Conservation (phyloP, 2,797 vertebrate genomes). For the Falco naumanni region DNA sequence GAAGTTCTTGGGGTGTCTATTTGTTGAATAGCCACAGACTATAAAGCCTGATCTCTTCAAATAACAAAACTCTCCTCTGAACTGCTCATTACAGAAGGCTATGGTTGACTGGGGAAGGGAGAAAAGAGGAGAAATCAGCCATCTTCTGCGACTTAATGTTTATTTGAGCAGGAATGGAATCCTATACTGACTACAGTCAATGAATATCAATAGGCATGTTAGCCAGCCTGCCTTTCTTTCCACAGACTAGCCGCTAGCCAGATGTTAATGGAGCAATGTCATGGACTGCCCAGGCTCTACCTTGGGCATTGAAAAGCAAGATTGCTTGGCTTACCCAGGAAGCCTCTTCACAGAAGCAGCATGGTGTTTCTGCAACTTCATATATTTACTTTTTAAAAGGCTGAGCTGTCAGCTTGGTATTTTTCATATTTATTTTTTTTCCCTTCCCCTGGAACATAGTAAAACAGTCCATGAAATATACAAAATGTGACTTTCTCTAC, state of each 20-base stretch:
- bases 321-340: background rate
- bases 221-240: background rate
- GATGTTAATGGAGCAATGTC: background rate
- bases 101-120: background rate
- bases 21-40: background rate
- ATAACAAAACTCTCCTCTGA: background rate
- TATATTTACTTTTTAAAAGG: background rate
- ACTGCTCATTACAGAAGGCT: background rate
- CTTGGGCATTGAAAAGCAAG: background rate
- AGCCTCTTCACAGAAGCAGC: background rate
- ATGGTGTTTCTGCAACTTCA: background rate
- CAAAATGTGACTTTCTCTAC: background rate
- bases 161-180: background rate
- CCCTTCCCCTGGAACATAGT: accelerated
- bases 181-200: accelerated
- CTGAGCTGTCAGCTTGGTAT: background rate
- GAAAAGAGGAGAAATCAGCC: background rate
- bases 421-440: background rate
- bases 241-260: background rate
- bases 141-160: background rate
- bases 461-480: background rate
- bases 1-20: background rate
- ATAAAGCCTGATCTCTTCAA: background rate
- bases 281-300: background rate
- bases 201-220: background rate